A percentile compares a stretch with the other conserved stretches of the same genome.
phyloP scores from a whole-genome alignment of 2,113 vertebrate genomes.

The Gallinago jamesoni region DNA sequence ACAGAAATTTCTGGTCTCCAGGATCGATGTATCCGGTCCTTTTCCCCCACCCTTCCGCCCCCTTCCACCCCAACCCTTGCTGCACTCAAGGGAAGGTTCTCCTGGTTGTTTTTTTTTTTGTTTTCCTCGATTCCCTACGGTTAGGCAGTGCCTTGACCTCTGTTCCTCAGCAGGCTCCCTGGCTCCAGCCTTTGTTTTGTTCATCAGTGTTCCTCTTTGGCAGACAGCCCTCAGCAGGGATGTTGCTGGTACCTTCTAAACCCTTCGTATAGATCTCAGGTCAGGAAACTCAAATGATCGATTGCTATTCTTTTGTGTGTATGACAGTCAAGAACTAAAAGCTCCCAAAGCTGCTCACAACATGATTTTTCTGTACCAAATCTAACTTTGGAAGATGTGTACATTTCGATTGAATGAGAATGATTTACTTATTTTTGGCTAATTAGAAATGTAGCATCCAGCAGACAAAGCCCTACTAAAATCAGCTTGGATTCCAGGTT shows the following conservation, averaged over 20 bases:
- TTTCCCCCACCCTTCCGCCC: accelerated
- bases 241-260: neutral
- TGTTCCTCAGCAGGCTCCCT: neutral
- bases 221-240: neutral
- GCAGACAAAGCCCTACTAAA: neutral
- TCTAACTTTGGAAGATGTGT: neutral
- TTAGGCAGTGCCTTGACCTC: neutral
- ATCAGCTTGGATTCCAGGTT: neutral
- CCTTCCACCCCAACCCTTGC: neutral
- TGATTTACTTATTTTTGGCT: neutral
- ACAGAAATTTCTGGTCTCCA: neutral
- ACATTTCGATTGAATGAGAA: neutral
- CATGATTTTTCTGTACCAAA: accelerated
- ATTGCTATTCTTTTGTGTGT: neutral
- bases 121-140: neutral
- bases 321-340: neutral
- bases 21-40: neutral
- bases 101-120: neutral
- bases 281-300: neutral
- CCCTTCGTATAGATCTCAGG: neutral
- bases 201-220: neutral
- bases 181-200: neutral
- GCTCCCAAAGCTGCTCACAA: neutral
- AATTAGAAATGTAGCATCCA: neutral
- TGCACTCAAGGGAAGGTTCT: neutral